Percentiles rank a stretch among this genome's conserved stretches.
Conservation (phyloP, 1,140 invertebrate species). For the Andricus grossulariae region DNA sequence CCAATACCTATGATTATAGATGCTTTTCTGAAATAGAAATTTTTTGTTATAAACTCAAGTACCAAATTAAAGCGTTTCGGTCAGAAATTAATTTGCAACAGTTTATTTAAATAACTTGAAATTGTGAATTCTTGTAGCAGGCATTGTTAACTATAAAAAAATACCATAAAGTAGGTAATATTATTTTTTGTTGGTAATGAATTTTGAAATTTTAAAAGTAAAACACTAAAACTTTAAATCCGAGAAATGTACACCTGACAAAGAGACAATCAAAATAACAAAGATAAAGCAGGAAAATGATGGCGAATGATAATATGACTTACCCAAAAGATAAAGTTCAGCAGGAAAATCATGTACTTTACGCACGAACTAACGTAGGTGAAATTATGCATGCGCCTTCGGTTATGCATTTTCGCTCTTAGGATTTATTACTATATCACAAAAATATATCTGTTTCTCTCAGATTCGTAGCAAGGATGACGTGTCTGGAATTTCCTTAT, state of each 20-base stretch:
- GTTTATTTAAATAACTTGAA: too few species aligned
- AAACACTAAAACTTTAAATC: conserved; percentile 21
- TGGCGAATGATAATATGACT: conserved; percentile 61
- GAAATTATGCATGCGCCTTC: conserved; percentile 76
- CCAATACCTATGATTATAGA: too few species aligned
- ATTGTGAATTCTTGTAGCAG: too few species aligned
- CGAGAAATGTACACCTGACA: neutral
- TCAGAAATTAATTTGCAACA: too few species aligned
- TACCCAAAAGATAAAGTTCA: conserved; percentile 96
- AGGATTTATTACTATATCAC: neutral
- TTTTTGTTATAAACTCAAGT: too few species aligned
- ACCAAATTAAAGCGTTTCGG: too few species aligned
- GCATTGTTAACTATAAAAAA: too few species aligned
- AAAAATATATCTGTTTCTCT: conserved; percentile 7
- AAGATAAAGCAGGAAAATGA: neutral
- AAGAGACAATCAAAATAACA: conserved; percentile 22
- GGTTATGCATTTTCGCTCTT: conserved; percentile 68
- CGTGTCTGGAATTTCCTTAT: conserved; percentile 24
- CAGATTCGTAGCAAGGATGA: neutral
- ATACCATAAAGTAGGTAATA: too few species aligned
- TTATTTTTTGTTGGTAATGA: too few species aligned
- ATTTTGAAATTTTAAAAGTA: neutral
- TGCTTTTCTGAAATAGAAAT: too few species aligned
- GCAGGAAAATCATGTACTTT: conserved; percentile 94
- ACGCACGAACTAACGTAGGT: conserved; percentile 92